Percentiles rank a stretch among this genome's conserved stretches.
Evolutionary conservation across 2,888 invertebrate species (phyloP).

Genomic region (Cryptus armator): DNA sequence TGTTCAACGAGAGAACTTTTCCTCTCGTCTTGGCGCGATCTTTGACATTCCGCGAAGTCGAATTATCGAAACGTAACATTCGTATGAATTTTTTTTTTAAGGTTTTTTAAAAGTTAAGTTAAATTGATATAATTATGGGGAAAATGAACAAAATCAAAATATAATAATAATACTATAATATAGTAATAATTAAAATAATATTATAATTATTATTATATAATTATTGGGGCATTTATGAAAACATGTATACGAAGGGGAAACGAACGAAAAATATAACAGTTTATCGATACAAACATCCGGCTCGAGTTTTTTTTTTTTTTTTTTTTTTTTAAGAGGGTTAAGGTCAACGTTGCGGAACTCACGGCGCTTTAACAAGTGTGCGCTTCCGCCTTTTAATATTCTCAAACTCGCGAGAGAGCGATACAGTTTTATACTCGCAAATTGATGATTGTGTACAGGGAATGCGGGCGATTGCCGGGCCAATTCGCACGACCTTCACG

Average conservation of each 20-base stretch:
- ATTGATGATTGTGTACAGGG: constrained; percentile 45
- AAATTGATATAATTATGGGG: too few species aligned
- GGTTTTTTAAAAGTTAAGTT: too few species aligned
- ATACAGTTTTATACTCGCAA: constrained; percentile 4
- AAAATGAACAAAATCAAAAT: too few species aligned
- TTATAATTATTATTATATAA: too few species aligned
- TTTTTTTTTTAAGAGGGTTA: background rate
- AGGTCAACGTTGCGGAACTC: constrained; percentile 50
- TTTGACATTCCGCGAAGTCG: too few species aligned
- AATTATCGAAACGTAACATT: too few species aligned
- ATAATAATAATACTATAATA: too few species aligned
- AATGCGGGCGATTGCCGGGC: constrained; percentile 30
- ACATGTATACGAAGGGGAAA: background rate
- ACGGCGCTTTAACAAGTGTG: constrained; percentile 29
- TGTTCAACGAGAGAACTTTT: background rate
- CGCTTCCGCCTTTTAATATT: constrained; percentile 17
- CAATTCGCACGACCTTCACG: constrained; percentile 66
- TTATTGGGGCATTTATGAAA: background rate
- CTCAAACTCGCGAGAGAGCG: constrained; percentile 35
- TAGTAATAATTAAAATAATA: too few species aligned
- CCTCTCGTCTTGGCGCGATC: background rate
- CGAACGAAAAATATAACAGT: constrained; percentile 19
- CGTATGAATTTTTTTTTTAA: too few species aligned
- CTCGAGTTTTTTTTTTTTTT: background rate
- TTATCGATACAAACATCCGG: constrained; percentile 57